Base-by-base conservation (phyloP, 2,888 invertebrate genomes). In the Oscheius myriophilus region DNA sequence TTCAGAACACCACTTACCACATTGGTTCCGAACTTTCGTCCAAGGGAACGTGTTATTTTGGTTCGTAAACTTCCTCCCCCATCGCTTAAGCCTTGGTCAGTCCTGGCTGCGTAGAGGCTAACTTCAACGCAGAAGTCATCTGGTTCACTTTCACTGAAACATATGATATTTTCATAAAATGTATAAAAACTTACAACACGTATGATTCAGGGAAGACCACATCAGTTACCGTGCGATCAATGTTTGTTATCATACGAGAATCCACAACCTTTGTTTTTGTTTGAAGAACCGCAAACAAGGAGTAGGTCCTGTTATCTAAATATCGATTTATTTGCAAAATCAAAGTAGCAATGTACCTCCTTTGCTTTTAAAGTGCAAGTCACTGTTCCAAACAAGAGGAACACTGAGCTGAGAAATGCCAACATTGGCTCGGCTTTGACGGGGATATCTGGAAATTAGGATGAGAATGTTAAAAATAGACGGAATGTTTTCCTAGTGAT, bases 71-170 rank as follows among this genome's bases (percentile, higher is more conserved):
- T 80, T n/a, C 75, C 76, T 12, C 75, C 71, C 11, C 61, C 49
- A 14, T 67, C 65, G n/a, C 71, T 69, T 14, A 67, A 46, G 14
- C 78, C 75, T 23, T 67, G 69, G 65, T 80, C 80, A 0, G 78
- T 80, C 51, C 78, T 62, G 6, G 76, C 76, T 1, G 78, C 75
- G 52, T 71, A 78, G 16, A 80, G 70, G 41, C 70, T 61, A 16
- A 80, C 67, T 25, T 80, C 80, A 7, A 80, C 61, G 46, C 68
- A 67, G 62, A 80, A 80, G 61, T 80, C 78, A 55, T 78, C 78
- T 1, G 78, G 71, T 43, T 80, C 72, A 41, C 73, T 74, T n/a
- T 74, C 72, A 52, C 79, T 79, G 65, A 66, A 70, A 52, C 12
- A 41, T 12, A 26, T 11, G 6, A 54, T 26, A 18, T 4, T 53